phyloP scores from a whole-genome alignment of 35 echinoderm and acorn worm species.

The Ophiothrix spiculata region DNA sequence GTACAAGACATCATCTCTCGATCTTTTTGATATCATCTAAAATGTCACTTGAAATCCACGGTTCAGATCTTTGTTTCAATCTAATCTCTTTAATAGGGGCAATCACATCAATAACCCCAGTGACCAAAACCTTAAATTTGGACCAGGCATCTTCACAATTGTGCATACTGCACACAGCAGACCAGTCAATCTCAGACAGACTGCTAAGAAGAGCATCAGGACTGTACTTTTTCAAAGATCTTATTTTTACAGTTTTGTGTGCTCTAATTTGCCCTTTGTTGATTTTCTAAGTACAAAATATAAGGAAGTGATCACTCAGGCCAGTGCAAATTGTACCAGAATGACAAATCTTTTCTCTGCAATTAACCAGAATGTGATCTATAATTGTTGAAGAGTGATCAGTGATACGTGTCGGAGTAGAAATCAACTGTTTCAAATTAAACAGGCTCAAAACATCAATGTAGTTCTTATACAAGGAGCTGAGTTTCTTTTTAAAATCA shows the following conservation, averaged over 20 bases:
- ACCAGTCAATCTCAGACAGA: background rate
- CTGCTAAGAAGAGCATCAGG: background rate
- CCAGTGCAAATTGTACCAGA: background rate
- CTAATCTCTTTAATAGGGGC: background rate
- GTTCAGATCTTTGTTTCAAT: background rate
- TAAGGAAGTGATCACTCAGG: background rate
- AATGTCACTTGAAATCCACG: background rate
- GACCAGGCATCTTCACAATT: background rate
- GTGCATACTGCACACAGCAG: background rate
- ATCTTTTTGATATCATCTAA: background rate
- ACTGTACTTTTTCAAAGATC: background rate
- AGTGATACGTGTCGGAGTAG: background rate
- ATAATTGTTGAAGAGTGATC: background rate
- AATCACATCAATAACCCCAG: background rate
- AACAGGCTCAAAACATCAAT: background rate
- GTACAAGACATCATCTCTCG: background rate
- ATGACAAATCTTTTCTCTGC: background rate
- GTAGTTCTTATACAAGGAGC: background rate
- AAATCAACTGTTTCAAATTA: too few species aligned
- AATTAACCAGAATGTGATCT: background rate
- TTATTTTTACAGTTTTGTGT: background rate
- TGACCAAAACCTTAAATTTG: background rate
- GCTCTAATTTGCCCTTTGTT: background rate
- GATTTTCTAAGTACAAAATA: background rate
- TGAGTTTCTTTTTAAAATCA: constrained; percentile 2